Base-by-base conservation (phyloP, 2,797 vertebrate genomes). In the Anguilla obscura region DNA sequence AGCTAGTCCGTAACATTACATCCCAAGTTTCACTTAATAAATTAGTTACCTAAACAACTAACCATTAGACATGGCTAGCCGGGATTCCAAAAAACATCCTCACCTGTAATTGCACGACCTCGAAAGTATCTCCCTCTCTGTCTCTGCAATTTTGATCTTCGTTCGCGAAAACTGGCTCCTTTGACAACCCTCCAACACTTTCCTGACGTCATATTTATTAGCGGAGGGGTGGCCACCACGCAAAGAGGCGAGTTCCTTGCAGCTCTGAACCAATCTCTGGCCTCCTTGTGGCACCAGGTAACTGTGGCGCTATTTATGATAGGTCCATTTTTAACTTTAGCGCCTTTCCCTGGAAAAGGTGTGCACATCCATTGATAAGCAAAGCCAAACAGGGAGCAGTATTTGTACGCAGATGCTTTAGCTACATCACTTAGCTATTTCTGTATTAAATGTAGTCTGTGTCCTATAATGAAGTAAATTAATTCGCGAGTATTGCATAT, bases 91-190 rank as follows among this genome's bases (percentile, higher is more conserved):
- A 84, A 69, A 33, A 48, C 27, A 71, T 24, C 45, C 80, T 50
- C 83, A 88, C 87, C 87, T 85, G 60, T 74, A 84, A 69, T 66
- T 85, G 50, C 87, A 71, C 48, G 33, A 84, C 45, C 48, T 45
- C 30, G 63, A 30, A 56, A 74, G 48, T 27, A 45, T 33, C 63
- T 84, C 60, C 66, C 66, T 21, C 48, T 40, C 50, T 63, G 66
- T 36, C 87, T 66, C 87, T 18, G 87, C 48, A 45, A 50, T 74
- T 82, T n/a, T 66, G 63, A 84, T 88, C 52, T 84, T 63, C 21
- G 36, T 66, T 45, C 83, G 56, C 88, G 87, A 58, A 56, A 66
- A 87, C 86, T 66, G 89, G 84, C 87, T 90, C 89, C 91, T 91
- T 82, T 69, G 86, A 84, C 88, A 85, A 85, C 86, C 56, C 86